Conservation (phyloP, 2,888 invertebrate genomes). For the Leptinotarsa tumamoca region DNA sequence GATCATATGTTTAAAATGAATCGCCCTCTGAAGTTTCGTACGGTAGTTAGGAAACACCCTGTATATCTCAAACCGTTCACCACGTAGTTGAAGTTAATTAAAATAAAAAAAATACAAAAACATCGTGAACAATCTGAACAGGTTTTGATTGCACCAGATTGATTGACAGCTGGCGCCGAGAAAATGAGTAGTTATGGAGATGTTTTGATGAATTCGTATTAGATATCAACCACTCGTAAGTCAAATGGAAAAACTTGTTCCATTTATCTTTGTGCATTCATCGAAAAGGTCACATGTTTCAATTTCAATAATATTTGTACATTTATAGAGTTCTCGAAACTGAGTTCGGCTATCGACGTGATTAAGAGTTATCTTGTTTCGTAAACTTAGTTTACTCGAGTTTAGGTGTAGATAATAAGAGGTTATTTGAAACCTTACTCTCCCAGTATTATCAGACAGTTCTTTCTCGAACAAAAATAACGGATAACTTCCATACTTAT, state of each 20-base stretch:
- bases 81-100: too few species aligned
- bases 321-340: background rate
- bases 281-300: background rate
- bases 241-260: slow-evolving; percentile 2
- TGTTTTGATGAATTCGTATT: slow-evolving; percentile 20
- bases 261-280: slow-evolving; percentile 1
- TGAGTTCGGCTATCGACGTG: background rate
- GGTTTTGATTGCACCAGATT: slow-evolving; percentile 42
- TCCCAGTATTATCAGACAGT: too few species aligned
- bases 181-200: slow-evolving; percentile 37
- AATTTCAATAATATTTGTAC: background rate
- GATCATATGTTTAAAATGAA: too few species aligned
- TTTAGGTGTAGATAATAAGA: background rate
- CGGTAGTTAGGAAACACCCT: too few species aligned
- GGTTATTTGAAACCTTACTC: too few species aligned
- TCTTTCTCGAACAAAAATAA: too few species aligned
- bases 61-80: too few species aligned
- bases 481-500: too few species aligned
- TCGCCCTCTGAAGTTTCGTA: too few species aligned
- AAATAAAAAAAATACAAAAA: background rate
- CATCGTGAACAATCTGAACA: slow-evolving; percentile 28
- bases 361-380: background rate
- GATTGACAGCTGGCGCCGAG: slow-evolving; percentile 50
- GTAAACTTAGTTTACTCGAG: too few species aligned
- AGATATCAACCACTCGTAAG: too few species aligned